A percentile compares a stretch with the other conserved stretches of the same genome.
These are phyloP conservation scores for Trichogramma dendrolimi DNA, from an alignment of 2,888 invertebrate genomes.

Conservation along the genomic window DNA sequence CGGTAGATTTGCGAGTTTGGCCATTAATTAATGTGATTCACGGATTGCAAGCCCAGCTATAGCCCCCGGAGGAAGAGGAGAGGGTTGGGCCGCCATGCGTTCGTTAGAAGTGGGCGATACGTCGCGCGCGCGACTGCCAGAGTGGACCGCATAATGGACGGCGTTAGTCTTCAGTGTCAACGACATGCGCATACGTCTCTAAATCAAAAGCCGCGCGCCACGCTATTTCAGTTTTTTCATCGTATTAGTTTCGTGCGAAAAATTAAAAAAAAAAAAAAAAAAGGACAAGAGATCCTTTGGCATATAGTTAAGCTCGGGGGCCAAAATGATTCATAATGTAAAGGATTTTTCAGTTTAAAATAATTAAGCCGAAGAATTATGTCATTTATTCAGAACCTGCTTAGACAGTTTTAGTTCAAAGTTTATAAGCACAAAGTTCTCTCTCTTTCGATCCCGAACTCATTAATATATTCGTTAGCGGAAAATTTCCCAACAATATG, in stretches of 20 bases:
- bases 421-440: not conserved
- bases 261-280: too few relatives aligned
- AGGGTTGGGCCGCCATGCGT: not conserved
- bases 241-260: not conserved
- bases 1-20: constrained; percentile 25
- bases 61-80: constrained; percentile 12
- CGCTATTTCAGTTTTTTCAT: not conserved
- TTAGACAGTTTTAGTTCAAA: too few relatives aligned
- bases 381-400: too few relatives aligned
- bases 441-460: not conserved
- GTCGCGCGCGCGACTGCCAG: constrained; percentile 9
- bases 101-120: constrained; percentile 19
- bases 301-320: too few relatives aligned
- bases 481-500: too few relatives aligned
- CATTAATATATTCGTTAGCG: not conserved
- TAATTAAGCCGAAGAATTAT: too few relatives aligned
- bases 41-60: too few relatives aligned
- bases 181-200: constrained; percentile 48
- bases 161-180: constrained; percentile 48
- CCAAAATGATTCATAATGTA: too few relatives aligned
- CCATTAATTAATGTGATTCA: constrained; percentile 41
- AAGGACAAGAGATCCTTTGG: too few relatives aligned
- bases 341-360: too few relatives aligned
- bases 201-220: constrained; percentile 46
- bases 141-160: constrained; percentile 34